Conservation (phyloP, 2,113 vertebrate genomes). For the Daphoenositta chrysoptera region DNA sequence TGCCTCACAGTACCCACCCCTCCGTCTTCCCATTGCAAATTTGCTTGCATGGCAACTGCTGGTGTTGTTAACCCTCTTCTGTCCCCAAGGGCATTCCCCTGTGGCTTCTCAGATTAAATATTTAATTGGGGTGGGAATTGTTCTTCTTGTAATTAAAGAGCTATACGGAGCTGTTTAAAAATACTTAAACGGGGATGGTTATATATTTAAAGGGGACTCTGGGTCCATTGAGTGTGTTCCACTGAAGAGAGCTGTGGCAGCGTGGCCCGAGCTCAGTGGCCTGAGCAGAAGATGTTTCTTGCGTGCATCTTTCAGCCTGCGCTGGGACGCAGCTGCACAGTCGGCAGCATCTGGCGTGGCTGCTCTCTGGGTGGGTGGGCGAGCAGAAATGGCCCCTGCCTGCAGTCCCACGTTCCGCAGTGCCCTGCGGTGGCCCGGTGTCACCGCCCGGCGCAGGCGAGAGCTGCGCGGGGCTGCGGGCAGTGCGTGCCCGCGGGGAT, state of each 20-base stretch:
- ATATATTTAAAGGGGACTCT: background rate
- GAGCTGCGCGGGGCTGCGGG: background rate
- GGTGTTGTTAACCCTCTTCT: background rate
- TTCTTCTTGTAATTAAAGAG: background rate
- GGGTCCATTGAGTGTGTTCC: background rate
- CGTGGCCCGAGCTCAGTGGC: background rate
- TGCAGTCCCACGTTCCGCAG: fast-evolving
- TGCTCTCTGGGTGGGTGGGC: background rate
- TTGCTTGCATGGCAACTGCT: background rate
- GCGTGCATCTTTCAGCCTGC: background rate
- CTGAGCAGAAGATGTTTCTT: background rate
- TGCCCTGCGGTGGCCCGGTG: no score
- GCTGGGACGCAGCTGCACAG: background rate
- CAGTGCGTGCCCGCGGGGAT: fast-evolving
- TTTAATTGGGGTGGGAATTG: background rate
- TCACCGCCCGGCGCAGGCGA: fast-evolving
- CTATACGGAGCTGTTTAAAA: background rate
- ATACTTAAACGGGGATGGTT: background rate
- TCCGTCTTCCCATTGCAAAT: background rate
- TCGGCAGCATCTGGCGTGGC: background rate
- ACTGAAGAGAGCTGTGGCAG: background rate
- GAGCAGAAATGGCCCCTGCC: background rate
- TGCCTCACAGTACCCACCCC: background rate
- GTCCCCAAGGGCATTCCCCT: background rate
- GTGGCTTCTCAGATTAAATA: background rate